Evolutionary conservation across 2,113 vertebrate species (phyloP).

Genomic region (mouse (Mus musculus)): DNA sequence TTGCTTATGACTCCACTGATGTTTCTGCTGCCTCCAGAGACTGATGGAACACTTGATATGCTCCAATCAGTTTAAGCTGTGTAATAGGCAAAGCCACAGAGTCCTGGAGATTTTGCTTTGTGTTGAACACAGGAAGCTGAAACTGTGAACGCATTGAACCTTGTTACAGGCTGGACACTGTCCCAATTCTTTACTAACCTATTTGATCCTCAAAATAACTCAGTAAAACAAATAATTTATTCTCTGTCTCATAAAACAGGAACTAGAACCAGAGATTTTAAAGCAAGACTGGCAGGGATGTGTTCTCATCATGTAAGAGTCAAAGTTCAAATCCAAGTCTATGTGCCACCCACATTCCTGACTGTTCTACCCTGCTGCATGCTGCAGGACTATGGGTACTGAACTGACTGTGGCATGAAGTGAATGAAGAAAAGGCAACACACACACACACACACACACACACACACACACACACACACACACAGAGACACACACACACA

Average conservation of each 20-base stretch:
- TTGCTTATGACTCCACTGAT: constrained; percentile 63
- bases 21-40: constrained; percentile 48
- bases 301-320: neutral
- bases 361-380: neutral
- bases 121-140: neutral
- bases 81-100: neutral
- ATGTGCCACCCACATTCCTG: neutral
- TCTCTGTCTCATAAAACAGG: neutral
- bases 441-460: neutral
- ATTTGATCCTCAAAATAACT: constrained; percentile 10
- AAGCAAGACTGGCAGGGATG: neutral
- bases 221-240: neutral
- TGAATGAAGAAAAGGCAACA: neutral
- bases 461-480: neutral
- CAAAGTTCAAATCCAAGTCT: neutral
- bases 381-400: neutral
- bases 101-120: neutral
- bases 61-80: constrained; percentile 13
- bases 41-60: constrained; percentile 58
- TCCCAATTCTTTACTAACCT: neutral
- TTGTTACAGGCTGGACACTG: neutral
- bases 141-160: neutral
- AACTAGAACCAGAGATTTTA: neutral
- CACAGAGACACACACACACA: neutral
- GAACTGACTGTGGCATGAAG: too few species aligned